Percentiles rank a stretch among this genome's conserved stretches.
phyloP scores from a whole-genome alignment of 1,140 invertebrate genomes.

The Aleiodes sp. region DNA sequence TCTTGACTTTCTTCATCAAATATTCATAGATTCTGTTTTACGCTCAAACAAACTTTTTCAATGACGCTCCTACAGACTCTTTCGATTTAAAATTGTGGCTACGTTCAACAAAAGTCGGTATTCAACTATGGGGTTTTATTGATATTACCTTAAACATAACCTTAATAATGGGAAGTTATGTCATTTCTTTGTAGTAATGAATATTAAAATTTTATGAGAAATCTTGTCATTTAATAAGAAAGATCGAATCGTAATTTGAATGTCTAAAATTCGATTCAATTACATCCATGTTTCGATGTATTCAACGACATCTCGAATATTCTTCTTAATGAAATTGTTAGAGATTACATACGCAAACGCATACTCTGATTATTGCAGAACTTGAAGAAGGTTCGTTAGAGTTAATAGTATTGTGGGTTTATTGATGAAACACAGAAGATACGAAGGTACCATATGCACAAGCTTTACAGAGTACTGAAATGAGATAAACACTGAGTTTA shows the following conservation, averaged over 20 bases:
- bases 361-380: background rate
- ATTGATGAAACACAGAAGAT: background rate
- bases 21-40: constrained; percentile 36
- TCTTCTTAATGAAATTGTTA: background rate
- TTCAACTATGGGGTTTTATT: background rate
- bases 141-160: background rate
- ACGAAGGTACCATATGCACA: background rate
- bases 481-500: constrained; percentile 47
- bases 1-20: constrained; percentile 24
- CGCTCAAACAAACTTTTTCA: constrained; percentile 33
- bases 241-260: background rate
- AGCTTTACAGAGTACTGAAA: background rate
- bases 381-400: constrained; percentile 5
- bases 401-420: background rate
- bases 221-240: background rate
- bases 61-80: constrained; percentile 28
- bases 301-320: background rate
- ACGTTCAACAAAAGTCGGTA: constrained; percentile 17
- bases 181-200: background rate
- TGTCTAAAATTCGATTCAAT: background rate
- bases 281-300: background rate
- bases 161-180: too few species aligned
- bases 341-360: background rate
- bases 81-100: constrained; percentile 17
- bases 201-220: too few species aligned